Percentiles rank a stretch among this genome's conserved stretches.
These are phyloP conservation scores for Calcarius lapponicus DNA, from an alignment of 2,797 vertebrate species.

Conservation along the genomic window DNA sequence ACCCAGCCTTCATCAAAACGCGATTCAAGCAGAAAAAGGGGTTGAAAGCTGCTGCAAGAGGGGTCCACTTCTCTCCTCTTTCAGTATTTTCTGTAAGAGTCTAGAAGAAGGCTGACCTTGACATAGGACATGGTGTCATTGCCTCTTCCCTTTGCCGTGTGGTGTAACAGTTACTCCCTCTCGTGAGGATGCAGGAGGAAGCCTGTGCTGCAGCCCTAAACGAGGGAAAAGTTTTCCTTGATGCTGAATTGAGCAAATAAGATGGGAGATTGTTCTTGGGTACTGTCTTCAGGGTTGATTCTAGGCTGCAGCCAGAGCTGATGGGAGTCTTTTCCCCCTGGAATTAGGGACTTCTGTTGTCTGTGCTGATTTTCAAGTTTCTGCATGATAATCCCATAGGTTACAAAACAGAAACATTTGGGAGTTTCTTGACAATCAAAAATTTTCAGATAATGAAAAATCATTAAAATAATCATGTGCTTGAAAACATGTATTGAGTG, in stretches of 20 bases:
- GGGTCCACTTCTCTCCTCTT: not conserved
- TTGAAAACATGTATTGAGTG: not conserved
- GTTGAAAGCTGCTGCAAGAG: not conserved
- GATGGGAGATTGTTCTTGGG: not conserved
- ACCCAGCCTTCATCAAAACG: not conserved
- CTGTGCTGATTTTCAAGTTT: not conserved
- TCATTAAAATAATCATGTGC: not conserved
- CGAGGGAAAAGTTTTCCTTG: not conserved
- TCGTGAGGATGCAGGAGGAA: not conserved
- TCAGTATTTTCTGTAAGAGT: not conserved
- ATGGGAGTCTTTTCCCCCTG: not conserved
- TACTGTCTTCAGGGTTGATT: not conserved
- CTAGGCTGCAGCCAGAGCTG: not conserved
- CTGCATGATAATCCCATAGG: not conserved
- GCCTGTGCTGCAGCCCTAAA: not conserved
- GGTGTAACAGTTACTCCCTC: not conserved
- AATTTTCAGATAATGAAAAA: not conserved
- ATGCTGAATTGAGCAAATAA: not conserved
- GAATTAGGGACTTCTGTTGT: not conserved
- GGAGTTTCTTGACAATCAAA: not conserved
- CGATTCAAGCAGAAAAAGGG: not conserved
- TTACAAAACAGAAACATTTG: not conserved
- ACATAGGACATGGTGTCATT: rapidly evolving
- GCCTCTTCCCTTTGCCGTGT: rapidly evolving
- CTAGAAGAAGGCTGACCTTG: not conserved